These are phyloP conservation scores for Arrhamphus sclerolepis DNA, from an alignment of 2,797 vertebrate genomes.

Conservation along the genomic window DNA sequence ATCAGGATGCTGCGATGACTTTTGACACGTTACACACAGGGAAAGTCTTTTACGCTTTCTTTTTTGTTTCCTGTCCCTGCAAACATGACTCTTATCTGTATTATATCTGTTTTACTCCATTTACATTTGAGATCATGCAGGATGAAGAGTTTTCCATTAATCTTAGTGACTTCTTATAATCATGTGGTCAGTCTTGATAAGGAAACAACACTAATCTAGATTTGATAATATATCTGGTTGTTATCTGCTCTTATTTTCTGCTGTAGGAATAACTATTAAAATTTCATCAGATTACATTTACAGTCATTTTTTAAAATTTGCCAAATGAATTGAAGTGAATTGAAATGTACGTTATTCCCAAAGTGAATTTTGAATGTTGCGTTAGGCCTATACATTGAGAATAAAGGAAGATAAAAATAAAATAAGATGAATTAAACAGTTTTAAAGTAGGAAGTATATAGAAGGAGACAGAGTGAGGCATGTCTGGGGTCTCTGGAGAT, in stretches of 20 bases:
- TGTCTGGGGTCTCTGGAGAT: too few relatives aligned
- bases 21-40: conserved; percentile 38
- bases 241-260: neutral
- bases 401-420: too few relatives aligned
- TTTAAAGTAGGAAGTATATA: too few relatives aligned
- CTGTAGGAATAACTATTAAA: neutral
- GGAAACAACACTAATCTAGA: conserved; percentile 1
- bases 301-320: neutral
- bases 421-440: too few relatives aligned
- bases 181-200: conserved; percentile 2
- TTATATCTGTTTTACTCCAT: conserved; percentile 15
- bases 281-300: neutral
- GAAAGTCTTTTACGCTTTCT: conserved; percentile 20
- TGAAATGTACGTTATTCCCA: too few relatives aligned
- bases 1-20: conserved; percentile 46
- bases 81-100: conserved; percentile 43
- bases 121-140: conserved; percentile 2
- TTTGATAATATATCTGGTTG: neutral
- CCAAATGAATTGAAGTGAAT: too few relatives aligned
- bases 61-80: conserved; percentile 49
- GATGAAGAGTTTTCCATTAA: conserved; percentile 3
- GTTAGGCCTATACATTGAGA: too few relatives aligned
- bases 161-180: neutral
- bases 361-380: too few relatives aligned
- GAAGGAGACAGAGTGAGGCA: too few relatives aligned